These are phyloP conservation scores for Antheraea assamensis DNA, from an alignment of 2,888 invertebrate species.

Conservation along the genomic window DNA sequence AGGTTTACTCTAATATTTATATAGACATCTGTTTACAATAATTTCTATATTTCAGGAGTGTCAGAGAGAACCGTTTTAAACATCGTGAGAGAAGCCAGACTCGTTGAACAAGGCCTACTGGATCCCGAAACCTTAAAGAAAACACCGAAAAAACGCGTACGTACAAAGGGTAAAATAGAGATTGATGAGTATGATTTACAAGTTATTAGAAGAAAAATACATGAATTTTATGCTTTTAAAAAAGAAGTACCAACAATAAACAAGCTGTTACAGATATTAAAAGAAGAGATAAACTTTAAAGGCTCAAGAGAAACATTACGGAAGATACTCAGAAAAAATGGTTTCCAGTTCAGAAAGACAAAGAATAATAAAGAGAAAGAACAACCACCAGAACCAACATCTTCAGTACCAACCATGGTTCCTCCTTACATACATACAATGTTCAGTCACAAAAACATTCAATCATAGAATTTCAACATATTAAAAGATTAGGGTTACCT, in stretches of 20 bases:
- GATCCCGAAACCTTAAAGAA: slow-evolving; percentile 74
- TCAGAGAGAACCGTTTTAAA: slow-evolving; percentile 74
- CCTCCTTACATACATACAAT: slow-evolving; percentile 71
- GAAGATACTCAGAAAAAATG: slow-evolving; percentile 73
- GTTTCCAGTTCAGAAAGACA: slow-evolving; percentile 74
- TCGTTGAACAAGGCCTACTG: slow-evolving; percentile 71
- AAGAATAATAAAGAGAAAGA: slow-evolving; percentile 75
- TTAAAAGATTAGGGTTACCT: neutral
- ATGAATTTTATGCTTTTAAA: slow-evolving; percentile 76
- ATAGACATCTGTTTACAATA: neutral
- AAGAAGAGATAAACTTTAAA: slow-evolving; percentile 74
- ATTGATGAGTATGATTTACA: slow-evolving; percentile 74
- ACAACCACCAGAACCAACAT: slow-evolving; percentile 51
- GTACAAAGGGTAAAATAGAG: slow-evolving; percentile 75
- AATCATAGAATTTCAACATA: slow-evolving; percentile 45
- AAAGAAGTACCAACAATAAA: slow-evolving; percentile 77
- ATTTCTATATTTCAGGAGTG: slow-evolving; percentile 55
- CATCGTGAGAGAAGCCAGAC: slow-evolving; percentile 73
- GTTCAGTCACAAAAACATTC: slow-evolving; percentile 74
- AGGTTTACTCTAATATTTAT: too few relatives aligned
- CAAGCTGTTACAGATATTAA: slow-evolving; percentile 70
- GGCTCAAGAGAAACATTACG: slow-evolving; percentile 72
- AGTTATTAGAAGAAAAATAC: slow-evolving; percentile 72
- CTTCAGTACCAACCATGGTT: slow-evolving; percentile 67
- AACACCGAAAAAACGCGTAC: slow-evolving; percentile 68